Evolutionary conservation across 2,797 vertebrate species (phyloP).

Genomic region (Artibeus jamaicensis): DNA sequence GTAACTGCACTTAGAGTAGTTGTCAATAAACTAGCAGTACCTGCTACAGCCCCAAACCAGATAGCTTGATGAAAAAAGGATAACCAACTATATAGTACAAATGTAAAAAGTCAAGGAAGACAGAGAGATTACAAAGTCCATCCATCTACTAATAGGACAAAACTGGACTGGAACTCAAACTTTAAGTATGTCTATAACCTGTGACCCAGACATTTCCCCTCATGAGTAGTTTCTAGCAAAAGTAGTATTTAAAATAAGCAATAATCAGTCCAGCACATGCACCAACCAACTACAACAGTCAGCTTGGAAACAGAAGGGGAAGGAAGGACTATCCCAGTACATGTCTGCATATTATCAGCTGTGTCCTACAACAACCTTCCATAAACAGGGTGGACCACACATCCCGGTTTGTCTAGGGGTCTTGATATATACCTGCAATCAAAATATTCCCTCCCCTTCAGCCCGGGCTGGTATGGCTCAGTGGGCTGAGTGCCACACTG

Average conservation of each 20-base stretch:
- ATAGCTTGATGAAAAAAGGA: neutral
- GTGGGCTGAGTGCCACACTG: no score
- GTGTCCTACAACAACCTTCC: neutral
- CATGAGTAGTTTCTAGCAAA: constrained; percentile 5
- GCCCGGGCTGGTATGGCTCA: no score
- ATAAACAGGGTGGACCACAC: neutral
- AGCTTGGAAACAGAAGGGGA: neutral
- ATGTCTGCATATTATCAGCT: neutral
- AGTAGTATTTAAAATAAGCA: constrained; percentile 15
- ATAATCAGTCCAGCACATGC: neutral
- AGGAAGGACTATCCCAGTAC: neutral
- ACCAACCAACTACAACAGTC: neutral
- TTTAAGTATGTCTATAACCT: neutral
- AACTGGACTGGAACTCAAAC: neutral
- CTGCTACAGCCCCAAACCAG: neutral
- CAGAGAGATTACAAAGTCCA: neutral
- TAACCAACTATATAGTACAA: neutral
- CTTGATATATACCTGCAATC: neutral
- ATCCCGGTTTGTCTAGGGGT: neutral
- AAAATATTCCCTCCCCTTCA: neutral
- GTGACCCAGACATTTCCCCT: neutral
- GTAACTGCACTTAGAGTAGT: neutral
- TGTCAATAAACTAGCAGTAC: constrained; percentile 1
- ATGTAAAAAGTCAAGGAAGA: neutral
- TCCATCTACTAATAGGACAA: neutral